Evolutionary conservation across 2,797 vertebrate genomes (phyloP), one percentile per base, ranked within the genome.

Genomic region (Loris lydekkerianus): DNA sequence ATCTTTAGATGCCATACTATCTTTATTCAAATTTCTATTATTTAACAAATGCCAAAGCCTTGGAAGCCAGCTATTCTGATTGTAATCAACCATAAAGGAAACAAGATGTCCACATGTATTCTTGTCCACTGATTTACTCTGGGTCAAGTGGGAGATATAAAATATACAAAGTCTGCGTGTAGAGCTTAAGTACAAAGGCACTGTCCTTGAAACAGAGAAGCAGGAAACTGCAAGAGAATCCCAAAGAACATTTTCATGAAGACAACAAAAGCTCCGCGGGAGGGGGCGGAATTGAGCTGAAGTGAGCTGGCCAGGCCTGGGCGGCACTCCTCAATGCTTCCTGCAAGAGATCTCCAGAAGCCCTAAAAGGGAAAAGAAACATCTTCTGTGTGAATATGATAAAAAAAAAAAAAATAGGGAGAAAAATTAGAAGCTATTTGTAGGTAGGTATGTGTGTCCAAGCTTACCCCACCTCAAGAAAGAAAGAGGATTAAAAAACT

Each of bases 281-380:
- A 92, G 80, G 83, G 77, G 96, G 86, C 76, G 84, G 86, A 86
- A 89, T 89, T 94, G 20, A 75, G 58, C n/a, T n/a, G 73, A 92
- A 88, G 91, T 73, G 87, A 96, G 67, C 46, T 83, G 70, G 56
- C 81, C 77, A 90, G 53, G 46, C 63, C 77, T 86, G 60, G 81
- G 70, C 83, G 83, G 86, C 85, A 86, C 63, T 92, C 81, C 76
- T 94, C 69, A 93, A 85, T 86, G 43, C 67, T 92, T 56, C 69
- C 58, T 86, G n/a, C 20, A 85, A 76, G 49, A 95, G 87, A 93
- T 86, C 65, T 91, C 95, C 37, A 95, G 84, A 94, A 88, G 34
- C 60, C 89, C 94, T 90, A 73, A 93, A 96, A 93, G 77, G 90
- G 76, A 86, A 86, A 95, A 95, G 93, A 94, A 46, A 21, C 10